Conservation (phyloP, 30 jellyfish, hydroid and myxozoan genomes). For the Morbakka virulenta region DNA sequence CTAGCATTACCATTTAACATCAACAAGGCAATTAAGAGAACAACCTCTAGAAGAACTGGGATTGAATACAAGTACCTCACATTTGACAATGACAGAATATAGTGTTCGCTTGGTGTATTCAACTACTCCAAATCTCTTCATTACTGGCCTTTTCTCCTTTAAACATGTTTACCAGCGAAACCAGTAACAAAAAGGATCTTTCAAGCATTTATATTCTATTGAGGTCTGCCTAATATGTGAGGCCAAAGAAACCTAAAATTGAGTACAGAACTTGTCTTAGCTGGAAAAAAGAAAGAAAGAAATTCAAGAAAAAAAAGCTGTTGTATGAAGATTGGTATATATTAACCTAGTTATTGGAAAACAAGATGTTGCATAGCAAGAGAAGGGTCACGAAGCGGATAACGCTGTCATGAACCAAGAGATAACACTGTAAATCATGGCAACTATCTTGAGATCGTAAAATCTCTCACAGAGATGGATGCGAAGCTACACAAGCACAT, state of each 20-base stretch:
- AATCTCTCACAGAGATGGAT: slow-evolving; percentile 22
- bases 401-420: too few relatives aligned
- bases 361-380: slow-evolving; percentile 12
- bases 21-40: slow-evolving; percentile 18
- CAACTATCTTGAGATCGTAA: neutral
- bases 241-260: neutral
- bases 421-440: too few relatives aligned
- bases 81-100: slow-evolving; percentile 1
- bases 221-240: slow-evolving; percentile 7
- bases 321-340: too few relatives aligned
- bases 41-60: slow-evolving; percentile 11
- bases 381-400: slow-evolving; percentile 22
- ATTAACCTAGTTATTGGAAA: too few relatives aligned
- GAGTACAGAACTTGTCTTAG: neutral
- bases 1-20: slow-evolving; percentile 15
- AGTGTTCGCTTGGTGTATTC: slow-evolving; percentile 19
- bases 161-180: too few relatives aligned
- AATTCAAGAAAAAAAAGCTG: too few relatives aligned
- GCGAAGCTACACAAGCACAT: too few relatives aligned
- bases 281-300: too few relatives aligned
- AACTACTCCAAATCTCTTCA: neutral
- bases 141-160: slow-evolving; percentile 1
- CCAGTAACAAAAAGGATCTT: too few relatives aligned
- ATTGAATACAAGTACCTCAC: slow-evolving; percentile 20
- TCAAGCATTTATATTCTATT: too few relatives aligned